A percentile compares a stretch with the other conserved stretches of the same genome.
Conservation (phyloP, 2,113 vertebrate species). For the Centrocercus urophasianus region DNA sequence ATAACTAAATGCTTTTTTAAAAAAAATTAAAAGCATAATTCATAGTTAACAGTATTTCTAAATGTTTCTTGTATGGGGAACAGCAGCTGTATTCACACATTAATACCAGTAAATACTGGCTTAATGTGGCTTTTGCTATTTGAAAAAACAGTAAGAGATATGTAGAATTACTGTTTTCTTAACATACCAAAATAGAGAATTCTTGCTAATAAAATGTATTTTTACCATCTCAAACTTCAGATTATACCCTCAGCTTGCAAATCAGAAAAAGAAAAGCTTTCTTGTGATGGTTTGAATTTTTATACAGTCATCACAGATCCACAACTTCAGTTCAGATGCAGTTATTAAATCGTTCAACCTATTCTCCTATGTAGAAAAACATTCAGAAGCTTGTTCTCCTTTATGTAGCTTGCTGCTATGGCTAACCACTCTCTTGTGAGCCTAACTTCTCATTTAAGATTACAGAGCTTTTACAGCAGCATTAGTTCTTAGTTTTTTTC, state of each 20-base stretch:
- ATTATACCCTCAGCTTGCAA: background rate
- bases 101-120: accelerated
- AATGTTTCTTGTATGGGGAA: background rate
- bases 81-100: background rate
- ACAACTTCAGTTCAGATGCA: background rate
- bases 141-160: background rate
- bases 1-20: background rate
- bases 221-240: background rate
- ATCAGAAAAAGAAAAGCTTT: background rate
- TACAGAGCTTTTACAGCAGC: conserved; percentile 7
- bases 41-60: background rate
- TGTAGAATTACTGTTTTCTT: background rate
- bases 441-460: conserved; percentile 53
- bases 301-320: background rate
- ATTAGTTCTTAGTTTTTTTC: conserved; percentile 15
- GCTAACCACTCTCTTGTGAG: conserved; percentile 27
- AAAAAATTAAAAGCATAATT: background rate
- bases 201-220: background rate
- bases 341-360: background rate
- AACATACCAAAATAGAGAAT: background rate
- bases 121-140: accelerated
- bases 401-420: background rate
- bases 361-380: background rate
- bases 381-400: background rate
- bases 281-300: background rate